phyloP scores from a whole-genome alignment of 2,797 vertebrate genomes.

The Petrocephalus sullivani region DNA sequence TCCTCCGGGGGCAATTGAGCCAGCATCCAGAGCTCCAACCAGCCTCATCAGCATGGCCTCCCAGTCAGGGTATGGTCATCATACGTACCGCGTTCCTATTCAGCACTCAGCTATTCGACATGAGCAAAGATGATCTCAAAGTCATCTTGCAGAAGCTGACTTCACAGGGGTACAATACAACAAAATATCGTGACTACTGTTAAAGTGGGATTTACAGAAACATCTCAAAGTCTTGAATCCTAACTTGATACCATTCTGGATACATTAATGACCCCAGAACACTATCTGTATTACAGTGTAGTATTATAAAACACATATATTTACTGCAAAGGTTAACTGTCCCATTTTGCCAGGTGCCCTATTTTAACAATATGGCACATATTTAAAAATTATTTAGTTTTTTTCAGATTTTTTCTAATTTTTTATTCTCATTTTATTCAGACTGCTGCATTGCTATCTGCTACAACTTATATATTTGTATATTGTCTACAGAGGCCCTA shows the following conservation, averaged over 20 bases:
- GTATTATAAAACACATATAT: too few species aligned
- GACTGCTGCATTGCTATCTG: neutral
- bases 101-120: neutral
- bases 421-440: neutral
- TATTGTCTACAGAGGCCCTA: neutral
- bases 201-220: too few species aligned
- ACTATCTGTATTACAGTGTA: too few species aligned
- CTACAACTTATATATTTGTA: neutral
- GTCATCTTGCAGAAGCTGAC: neutral
- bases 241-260: too few species aligned
- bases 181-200: too few species aligned
- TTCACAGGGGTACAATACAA: neutral
- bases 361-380: too few species aligned
- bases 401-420: neutral
- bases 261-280: too few species aligned
- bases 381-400: neutral
- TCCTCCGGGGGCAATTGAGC: slow-evolving; percentile 58
- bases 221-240: too few species aligned
- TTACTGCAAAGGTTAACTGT: too few species aligned
- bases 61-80: slow-evolving; percentile 15
- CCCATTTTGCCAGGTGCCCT: too few species aligned
- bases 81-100: neutral
- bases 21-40: neutral
- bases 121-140: neutral
- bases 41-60: slow-evolving; percentile 39